Conservation (phyloP, 2,888 invertebrate species). For the Caenorhabditis becei region DNA sequence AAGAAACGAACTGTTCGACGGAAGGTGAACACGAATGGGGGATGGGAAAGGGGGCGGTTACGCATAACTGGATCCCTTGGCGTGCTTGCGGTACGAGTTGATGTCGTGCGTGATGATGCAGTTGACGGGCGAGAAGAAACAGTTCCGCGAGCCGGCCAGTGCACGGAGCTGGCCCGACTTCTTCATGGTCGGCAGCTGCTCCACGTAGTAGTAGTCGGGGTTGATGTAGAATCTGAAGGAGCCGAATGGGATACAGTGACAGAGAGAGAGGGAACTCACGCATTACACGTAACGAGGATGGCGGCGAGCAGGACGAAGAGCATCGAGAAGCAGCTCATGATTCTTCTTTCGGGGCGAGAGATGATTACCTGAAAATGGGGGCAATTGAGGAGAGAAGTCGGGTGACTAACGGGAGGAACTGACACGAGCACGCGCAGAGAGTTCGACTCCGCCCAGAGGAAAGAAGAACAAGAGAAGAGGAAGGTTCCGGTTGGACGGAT, state of each 20-base stretch:
- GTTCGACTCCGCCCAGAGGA: conserved; percentile 3
- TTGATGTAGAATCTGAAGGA: conserved; percentile 53
- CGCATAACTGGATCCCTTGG: conserved; percentile 60
- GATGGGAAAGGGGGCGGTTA: conserved; percentile 8
- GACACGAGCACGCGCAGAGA: neutral
- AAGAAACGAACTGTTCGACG: conserved; percentile 1
- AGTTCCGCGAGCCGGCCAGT: conserved; percentile 75
- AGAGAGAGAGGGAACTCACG: conserved; percentile 42
- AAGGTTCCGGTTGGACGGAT: neutral
- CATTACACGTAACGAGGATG: conserved; percentile 40
- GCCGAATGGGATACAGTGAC: neutral
- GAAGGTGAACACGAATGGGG: neutral
- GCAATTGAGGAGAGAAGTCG: conserved; percentile 2
- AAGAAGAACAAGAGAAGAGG: neutral
- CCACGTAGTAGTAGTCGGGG: conserved; percentile 57
- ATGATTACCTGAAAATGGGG: conserved; percentile 51
- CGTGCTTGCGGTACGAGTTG: conserved; percentile 73
- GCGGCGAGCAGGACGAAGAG: conserved; percentile 52
- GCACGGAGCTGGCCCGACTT: conserved; percentile 70
- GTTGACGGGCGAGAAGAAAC: conserved; percentile 79
- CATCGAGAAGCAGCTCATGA: conserved; percentile 48
- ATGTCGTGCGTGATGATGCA: conserved; percentile 78
- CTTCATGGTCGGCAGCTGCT: conserved; percentile 61
- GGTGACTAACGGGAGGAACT: neutral
- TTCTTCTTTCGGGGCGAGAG: conserved; percentile 10